These are phyloP conservation scores for Crotalus helleri DNA, from an alignment of 2,113 vertebrate genomes.

Conservation along the genomic window DNA sequence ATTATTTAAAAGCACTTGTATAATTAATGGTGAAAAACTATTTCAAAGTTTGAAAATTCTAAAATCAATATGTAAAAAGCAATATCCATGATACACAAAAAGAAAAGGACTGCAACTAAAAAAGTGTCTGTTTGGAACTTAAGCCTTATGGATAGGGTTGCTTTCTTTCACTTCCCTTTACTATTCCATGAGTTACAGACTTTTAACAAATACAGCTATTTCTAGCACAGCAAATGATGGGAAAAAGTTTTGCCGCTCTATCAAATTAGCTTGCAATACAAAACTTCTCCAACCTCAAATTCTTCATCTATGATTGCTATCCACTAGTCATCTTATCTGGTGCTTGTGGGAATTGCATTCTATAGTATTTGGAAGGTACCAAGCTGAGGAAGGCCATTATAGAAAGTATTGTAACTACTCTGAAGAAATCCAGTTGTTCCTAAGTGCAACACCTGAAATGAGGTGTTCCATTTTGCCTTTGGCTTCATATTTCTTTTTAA, in stretches of 20 bases:
- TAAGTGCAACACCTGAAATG: conserved; percentile 4
- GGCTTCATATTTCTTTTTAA: neutral
- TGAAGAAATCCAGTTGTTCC: neutral
- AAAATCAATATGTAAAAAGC: neutral
- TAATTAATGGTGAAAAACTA: no score
- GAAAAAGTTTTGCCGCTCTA: neutral
- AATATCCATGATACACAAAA: neutral
- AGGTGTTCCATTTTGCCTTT: neutral
- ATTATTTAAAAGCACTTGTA: neutral
- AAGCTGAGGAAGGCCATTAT: neutral
- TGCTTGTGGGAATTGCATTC: neutral
- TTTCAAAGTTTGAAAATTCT: neutral
- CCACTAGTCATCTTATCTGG: neutral
- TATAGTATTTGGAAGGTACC: neutral
- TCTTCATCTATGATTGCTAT: neutral
- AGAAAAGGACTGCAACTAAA: neutral
- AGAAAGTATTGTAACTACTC: neutral
- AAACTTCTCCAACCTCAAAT: neutral
- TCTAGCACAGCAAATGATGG: neutral
- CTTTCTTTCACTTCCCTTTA: neutral
- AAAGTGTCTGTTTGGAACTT: neutral
- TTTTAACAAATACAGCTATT: conserved; percentile 1
- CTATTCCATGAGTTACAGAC: neutral
- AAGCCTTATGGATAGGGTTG: neutral
- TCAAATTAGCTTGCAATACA: neutral